Base-by-base conservation (phyloP, 2,888 invertebrate genomes). In the Chirona hameri region DNA sequence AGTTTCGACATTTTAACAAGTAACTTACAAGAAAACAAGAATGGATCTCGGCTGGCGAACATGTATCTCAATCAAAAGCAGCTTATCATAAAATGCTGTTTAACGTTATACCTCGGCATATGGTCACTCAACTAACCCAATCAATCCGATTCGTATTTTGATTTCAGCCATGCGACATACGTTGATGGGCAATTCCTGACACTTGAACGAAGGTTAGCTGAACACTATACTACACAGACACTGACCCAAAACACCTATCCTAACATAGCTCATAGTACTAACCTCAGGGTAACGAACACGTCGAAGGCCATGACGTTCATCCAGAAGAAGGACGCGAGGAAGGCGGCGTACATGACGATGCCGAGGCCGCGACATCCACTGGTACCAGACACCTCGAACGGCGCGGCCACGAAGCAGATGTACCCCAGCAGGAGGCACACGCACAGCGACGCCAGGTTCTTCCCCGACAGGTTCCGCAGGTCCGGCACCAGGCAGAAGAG, bases 311-410 rank as follows among this genome's bases (percentile, higher is more conserved):
- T 88, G 12, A 89, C 88, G 81, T 89, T 88, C 89, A 90, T 90
- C 91, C 91, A 91, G 83, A 88, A 88, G 86, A 91, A 91, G 2
- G 90, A 88, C 0, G 90, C 88, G 83, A 91, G 86, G 86, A 90
- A 90, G 84, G 88, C 87, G 86, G 89, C 90, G 85, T 90, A 90
- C 82, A 89, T 88, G 55, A 88, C 84, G 1, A 89, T 86, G 12
- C 88, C 90, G 29, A 89, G 85, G 3, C 87, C 86, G 31, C 88
- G 86, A 85, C 90, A 90, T 10, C 86, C 86, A 4, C 83, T 82
- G 14, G 65, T 39, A 4, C 82, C 83, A 29, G 85, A 84, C 48
- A n/a, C 79, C 29, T 87, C 85, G 82, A 88, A 86, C 82, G 88
- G 88, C 60, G 88, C 87, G 39, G 87, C 86, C 83, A 89, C 86